Evolutionary conservation across 1,140 invertebrate species (phyloP).

Genomic region (Aphis craccivora): DNA sequence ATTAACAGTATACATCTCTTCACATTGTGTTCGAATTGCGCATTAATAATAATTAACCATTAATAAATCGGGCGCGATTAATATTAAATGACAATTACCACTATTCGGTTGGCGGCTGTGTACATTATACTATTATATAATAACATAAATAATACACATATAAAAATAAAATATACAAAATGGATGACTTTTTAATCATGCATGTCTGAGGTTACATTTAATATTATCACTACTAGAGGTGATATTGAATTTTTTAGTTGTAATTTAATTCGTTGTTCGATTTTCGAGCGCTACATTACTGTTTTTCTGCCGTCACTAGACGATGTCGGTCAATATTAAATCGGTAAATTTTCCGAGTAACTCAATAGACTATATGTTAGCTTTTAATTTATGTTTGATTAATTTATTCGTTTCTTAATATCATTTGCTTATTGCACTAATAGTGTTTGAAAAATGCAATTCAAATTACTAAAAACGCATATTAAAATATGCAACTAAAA

Average conservation of each 20-base stretch:
- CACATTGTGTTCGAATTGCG: not conserved
- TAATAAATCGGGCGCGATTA: constrained; percentile 30
- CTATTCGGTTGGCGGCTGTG: not conserved
- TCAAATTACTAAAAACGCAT: not conserved
- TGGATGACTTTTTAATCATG: not conserved
- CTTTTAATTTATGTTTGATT: not conserved
- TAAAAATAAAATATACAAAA: not conserved
- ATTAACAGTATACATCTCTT: constrained; percentile 26
- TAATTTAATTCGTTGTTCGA: not conserved
- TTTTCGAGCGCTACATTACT: too few relatives aligned
- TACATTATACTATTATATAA: not conserved
- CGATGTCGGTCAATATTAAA: too few relatives aligned
- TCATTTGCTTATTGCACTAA: not conserved
- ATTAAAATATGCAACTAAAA: not conserved
- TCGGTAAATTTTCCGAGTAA: too few relatives aligned
- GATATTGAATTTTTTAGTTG: not conserved
- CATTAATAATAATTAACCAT: constrained; percentile 54
- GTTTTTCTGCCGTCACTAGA: too few relatives aligned
- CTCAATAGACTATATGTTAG: too few relatives aligned
- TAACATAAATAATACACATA: not conserved
- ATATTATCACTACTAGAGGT: not conserved
- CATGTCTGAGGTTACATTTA: not conserved
- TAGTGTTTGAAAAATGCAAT: not conserved
- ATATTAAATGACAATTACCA: constrained; percentile 7
- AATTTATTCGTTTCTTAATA: not conserved